These are phyloP conservation scores for Tretioscincus oriximinensis DNA, from an alignment of 2,113 vertebrate genomes.

Conservation along the genomic window DNA sequence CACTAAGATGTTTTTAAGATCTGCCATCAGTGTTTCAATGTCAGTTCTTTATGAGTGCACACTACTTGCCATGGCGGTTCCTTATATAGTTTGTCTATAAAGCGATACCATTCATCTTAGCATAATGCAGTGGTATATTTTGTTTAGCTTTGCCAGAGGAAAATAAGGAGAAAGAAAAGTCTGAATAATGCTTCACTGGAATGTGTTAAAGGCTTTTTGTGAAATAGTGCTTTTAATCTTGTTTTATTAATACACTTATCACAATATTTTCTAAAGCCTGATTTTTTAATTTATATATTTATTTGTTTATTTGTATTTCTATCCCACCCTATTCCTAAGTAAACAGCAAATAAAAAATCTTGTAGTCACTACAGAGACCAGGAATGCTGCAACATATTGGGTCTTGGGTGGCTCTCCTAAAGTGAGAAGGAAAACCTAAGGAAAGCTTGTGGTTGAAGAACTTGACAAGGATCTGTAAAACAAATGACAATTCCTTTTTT, in stretches of 20 bases:
- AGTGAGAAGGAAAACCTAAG: not conserved
- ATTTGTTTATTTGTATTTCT: too few relatives aligned
- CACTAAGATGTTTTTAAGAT: slow-evolving; percentile 11
- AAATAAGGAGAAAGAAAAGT: not conserved
- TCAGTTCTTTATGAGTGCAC: not conserved
- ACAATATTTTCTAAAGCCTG: not conserved
- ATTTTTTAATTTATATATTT: too few relatives aligned
- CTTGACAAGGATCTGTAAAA: too few relatives aligned
- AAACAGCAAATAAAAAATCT: not conserved
- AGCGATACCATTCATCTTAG: not conserved
- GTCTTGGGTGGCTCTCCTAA: not conserved
- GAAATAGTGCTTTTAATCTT: not conserved
- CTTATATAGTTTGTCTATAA: not conserved
- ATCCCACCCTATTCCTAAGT: too few relatives aligned
- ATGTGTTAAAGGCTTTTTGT: not conserved
- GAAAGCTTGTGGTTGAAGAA: too few relatives aligned
- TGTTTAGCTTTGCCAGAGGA: not conserved
- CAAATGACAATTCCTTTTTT: too few relatives aligned
- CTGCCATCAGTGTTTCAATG: not conserved
- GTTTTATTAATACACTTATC: not conserved
- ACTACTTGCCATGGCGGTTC: not conserved
- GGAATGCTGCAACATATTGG: not conserved
- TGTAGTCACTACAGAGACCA: not conserved
- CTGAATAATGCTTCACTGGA: not conserved
- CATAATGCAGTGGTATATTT: not conserved